Conservation (phyloP, 37 sponge, comb jelly and placozoan genomes). For the Tethya wilhelma region DNA sequence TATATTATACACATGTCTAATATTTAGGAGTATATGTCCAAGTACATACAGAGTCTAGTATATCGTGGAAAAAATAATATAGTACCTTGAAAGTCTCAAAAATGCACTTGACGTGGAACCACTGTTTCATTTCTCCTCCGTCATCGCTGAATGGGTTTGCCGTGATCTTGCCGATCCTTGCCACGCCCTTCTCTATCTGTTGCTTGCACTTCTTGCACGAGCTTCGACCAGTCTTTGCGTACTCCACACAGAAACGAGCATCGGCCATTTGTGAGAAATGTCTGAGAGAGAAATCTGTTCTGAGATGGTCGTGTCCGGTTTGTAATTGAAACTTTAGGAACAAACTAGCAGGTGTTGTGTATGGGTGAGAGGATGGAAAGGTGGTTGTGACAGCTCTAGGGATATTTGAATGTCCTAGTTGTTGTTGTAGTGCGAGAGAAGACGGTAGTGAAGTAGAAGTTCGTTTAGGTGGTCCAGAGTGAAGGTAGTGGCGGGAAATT, state of each 20-base stretch:
- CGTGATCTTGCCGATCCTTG: slow-evolving; percentile 87
- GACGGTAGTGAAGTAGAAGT: no score
- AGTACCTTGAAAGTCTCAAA: slow-evolving; percentile 82
- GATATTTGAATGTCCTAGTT: no score
- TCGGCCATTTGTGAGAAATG: slow-evolving; percentile 88
- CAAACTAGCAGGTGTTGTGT: no score
- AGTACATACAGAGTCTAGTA: not conserved
- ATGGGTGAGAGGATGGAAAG: no score
- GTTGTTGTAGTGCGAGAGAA: no score
- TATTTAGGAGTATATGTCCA: not conserved
- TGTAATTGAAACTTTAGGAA: no score
- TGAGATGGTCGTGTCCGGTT: no score
- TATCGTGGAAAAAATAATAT: not conserved
- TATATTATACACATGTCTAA: not conserved
- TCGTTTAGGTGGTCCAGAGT: no score
- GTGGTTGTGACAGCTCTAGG: no score
- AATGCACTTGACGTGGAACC: slow-evolving; percentile 94
- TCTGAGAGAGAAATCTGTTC: no score
- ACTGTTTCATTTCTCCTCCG: slow-evolving; percentile 91
- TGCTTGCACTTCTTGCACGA: slow-evolving; percentile 96
- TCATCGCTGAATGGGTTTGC: slow-evolving; percentile 97
- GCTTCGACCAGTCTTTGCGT: slow-evolving; percentile 94
- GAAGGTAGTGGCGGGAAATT: no score
- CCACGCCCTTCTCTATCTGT: slow-evolving; percentile 83
- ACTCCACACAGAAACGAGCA: slow-evolving; percentile 76